Conservation (phyloP, 2,113 vertebrate species). For the Lophotis ruficrista region DNA sequence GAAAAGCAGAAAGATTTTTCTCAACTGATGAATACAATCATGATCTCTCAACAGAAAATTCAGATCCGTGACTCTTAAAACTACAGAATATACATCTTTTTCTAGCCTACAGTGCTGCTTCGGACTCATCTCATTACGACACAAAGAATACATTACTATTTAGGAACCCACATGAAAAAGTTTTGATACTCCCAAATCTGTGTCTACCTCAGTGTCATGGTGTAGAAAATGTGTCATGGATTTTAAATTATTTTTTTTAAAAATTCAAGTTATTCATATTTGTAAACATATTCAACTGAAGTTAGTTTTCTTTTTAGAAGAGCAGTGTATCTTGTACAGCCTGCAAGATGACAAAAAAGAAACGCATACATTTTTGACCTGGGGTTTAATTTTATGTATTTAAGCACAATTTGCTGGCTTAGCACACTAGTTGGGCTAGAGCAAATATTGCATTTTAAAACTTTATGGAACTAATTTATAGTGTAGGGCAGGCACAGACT, state of each 20-base stretch:
- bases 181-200: not conserved
- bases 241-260: not conserved
- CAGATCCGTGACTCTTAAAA: not conserved
- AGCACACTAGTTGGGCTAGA: not conserved
- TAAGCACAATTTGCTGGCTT: constrained; percentile 42
- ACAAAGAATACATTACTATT: not conserved
- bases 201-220: not conserved
- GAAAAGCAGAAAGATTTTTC: not conserved
- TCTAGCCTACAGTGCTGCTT: not conserved
- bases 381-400: constrained; percentile 62
- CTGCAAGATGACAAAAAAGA: not conserved
- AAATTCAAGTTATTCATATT: not conserved
- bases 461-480: constrained; percentile 76
- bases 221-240: not conserved
- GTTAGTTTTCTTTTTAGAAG: not conserved
- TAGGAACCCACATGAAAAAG: not conserved
- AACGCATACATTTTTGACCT: not conserved
- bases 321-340: not conserved
- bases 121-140: not conserved
- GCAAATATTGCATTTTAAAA: constrained; percentile 74
- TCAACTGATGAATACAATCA: not conserved
- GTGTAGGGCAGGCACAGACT: constrained; percentile 63
- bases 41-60: not conserved
- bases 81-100: not conserved
- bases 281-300: not conserved